A percentile compares a stretch with the other conserved stretches of the same genome.
Evolutionary conservation across 2,113 vertebrate genomes (phyloP).

Genomic region (Rhabdomys dilectus): DNA sequence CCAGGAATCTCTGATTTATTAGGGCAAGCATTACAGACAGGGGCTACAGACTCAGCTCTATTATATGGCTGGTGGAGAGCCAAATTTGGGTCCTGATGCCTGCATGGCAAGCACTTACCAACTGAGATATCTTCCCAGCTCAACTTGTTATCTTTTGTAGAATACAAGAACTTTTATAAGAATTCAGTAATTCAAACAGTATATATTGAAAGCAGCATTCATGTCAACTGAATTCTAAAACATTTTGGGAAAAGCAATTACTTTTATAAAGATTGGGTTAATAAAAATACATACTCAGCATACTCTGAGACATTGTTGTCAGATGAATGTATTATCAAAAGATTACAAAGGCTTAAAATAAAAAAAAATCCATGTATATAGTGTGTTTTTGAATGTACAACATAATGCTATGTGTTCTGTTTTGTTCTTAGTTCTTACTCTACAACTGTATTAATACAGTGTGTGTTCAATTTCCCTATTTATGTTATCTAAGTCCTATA

Average conservation of each 20-base stretch:
- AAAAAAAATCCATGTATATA: background rate
- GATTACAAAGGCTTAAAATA: background rate
- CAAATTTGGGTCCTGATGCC: too few species aligned
- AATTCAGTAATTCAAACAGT: background rate
- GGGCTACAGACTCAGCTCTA: background rate
- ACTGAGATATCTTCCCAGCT: background rate
- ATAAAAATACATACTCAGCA: background rate
- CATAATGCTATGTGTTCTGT: background rate
- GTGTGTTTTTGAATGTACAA: background rate
- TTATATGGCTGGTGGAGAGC: background rate
- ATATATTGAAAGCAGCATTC: background rate
- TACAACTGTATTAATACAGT: background rate
- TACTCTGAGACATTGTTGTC: background rate
- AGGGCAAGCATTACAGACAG: background rate
- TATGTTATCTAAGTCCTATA: background rate
- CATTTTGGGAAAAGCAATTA: conserved; percentile 6
- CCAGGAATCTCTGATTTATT: background rate
- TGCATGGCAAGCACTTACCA: background rate
- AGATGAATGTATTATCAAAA: background rate
- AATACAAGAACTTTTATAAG: background rate
- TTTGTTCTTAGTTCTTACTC: conserved; percentile 2
- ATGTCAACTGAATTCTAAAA: background rate
- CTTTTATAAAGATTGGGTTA: background rate
- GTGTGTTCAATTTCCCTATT: background rate
- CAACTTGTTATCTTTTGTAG: background rate